Conservation (phyloP, 2,113 vertebrate genomes). For the Microcebus lehilahytsara region DNA sequence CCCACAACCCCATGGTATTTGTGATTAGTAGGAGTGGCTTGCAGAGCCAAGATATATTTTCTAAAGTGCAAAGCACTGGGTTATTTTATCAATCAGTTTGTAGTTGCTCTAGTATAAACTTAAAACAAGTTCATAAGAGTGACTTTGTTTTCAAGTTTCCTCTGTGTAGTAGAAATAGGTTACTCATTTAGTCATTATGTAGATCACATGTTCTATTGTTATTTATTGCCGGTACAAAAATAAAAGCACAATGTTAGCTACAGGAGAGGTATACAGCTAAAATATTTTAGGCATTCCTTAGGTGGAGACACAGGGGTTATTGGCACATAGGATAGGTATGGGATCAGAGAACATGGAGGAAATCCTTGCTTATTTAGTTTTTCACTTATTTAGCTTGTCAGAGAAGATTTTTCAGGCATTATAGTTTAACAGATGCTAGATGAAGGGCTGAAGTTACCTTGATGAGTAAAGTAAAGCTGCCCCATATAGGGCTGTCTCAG, state of each 20-base stretch:
- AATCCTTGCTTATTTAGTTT: background rate
- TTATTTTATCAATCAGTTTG: background rate
- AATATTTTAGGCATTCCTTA: background rate
- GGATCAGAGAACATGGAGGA: background rate
- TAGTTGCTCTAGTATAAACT: background rate
- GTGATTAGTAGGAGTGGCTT: background rate
- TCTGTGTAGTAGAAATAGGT: background rate
- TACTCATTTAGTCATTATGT: background rate
- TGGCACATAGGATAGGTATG: background rate
- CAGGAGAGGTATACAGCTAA: accelerated
- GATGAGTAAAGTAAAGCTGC: background rate
- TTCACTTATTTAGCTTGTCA: background rate
- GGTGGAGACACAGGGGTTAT: background rate
- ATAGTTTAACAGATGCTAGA: background rate
- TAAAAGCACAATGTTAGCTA: background rate
- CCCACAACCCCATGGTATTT: background rate
- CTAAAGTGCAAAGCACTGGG: background rate
- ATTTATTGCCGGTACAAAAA: background rate
- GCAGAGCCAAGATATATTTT: background rate
- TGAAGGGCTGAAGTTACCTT: background rate
- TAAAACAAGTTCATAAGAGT: background rate
- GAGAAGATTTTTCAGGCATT: background rate
- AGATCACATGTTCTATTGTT: background rate
- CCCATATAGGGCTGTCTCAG: background rate
- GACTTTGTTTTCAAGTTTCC: background rate